Conservation (phyloP, 2,113 vertebrate genomes). For the Pavo muticus region DNA sequence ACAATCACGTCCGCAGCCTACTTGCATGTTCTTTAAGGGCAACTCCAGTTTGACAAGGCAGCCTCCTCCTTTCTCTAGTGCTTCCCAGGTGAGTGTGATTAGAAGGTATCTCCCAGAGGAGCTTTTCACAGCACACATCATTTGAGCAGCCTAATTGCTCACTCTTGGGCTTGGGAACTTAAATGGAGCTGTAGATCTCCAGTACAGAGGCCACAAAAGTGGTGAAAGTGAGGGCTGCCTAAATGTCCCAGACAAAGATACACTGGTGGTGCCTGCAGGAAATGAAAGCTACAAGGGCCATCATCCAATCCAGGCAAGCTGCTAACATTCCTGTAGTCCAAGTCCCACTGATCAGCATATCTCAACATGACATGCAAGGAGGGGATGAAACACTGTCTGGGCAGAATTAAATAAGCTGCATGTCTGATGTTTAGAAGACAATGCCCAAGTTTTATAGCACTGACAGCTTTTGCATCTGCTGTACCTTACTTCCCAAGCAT, state of each 20-base stretch:
- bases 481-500: neutral
- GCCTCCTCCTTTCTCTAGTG: neutral
- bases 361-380: neutral
- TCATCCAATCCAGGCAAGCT: neutral
- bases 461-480: neutral
- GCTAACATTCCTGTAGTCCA: neutral
- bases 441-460: neutral
- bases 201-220: neutral
- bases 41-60: neutral
- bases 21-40: neutral
- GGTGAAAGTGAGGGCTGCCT: neutral
- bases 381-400: neutral
- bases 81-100: neutral
- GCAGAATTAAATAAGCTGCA: neutral
- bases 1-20: neutral
- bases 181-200: neutral
- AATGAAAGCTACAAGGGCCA: neutral
- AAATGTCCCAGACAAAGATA: rapidly evolving
- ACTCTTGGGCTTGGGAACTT: neutral
- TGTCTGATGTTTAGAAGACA: neutral
- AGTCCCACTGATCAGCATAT: neutral
- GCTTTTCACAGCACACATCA: neutral
- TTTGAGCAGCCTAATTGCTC: neutral
- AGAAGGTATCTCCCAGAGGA: neutral
- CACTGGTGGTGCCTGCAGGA: neutral